Conservation (phyloP, 2,888 invertebrate species). For the Agonopterix alstromeriana region DNA sequence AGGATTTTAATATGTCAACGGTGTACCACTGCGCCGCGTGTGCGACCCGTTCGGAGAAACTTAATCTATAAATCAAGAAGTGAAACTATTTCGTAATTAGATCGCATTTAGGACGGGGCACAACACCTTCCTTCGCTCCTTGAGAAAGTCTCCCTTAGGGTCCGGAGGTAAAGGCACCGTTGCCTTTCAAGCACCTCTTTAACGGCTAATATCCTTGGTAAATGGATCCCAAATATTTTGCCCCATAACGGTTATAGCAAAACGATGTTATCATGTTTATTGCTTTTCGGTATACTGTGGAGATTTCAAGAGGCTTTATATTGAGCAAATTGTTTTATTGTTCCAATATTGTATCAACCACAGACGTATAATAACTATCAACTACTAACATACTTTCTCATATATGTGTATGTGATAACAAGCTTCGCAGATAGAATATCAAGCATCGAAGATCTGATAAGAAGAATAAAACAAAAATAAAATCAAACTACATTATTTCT, state of each 20-base stretch:
- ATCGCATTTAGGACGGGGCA: slow-evolving; percentile 73
- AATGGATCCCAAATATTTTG: slow-evolving; percentile 72
- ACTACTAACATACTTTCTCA: no score
- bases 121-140: slow-evolving; percentile 64
- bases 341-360: no score
- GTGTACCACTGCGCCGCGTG: slow-evolving; percentile 51
- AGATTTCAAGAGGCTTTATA: slow-evolving; percentile 5
- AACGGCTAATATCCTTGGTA: slow-evolving; percentile 72
- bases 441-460: no score
- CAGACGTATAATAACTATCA: no score
- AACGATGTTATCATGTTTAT: slow-evolving; percentile 63
- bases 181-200: slow-evolving; percentile 74
- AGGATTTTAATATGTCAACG: slow-evolving; percentile 61
- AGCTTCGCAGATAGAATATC: no score
- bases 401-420: no score
- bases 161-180: slow-evolving; percentile 62
- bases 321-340: slow-evolving; percentile 6
- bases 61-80: slow-evolving; percentile 78
- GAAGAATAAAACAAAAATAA: neutral
- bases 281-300: slow-evolving; percentile 30
- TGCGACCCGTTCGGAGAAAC: slow-evolving; percentile 56
- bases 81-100: slow-evolving; percentile 78
- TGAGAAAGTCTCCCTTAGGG: slow-evolving; percentile 64
- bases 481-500: neutral
- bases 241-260: slow-evolving; percentile 51